These are phyloP conservation scores for Madoqua kirkii DNA, from an alignment of 2,113 vertebrate species.

Conservation along the genomic window DNA sequence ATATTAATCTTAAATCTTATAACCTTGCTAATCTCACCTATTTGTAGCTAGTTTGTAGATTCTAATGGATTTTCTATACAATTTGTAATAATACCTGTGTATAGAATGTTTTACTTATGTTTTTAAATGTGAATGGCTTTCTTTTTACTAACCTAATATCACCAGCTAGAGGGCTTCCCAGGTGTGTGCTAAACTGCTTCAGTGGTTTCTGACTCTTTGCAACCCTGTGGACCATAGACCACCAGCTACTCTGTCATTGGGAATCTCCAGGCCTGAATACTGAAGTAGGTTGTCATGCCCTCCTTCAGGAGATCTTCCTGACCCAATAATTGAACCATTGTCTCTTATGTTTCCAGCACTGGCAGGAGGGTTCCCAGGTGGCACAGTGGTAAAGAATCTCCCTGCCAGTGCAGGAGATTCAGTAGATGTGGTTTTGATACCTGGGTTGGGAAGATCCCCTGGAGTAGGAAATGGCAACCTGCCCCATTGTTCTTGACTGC, in stretches of 20 bases:
- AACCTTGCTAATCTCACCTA: not conserved
- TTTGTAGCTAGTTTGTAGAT: not conserved
- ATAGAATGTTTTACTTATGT: not conserved
- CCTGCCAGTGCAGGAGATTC: not conserved
- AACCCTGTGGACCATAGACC: not conserved
- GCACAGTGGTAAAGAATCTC: not conserved
- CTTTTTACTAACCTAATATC: not conserved
- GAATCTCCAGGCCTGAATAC: not conserved
- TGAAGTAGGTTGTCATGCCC: not conserved
- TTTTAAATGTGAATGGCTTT: not conserved
- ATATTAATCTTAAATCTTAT: not conserved
- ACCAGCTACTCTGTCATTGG: not conserved
- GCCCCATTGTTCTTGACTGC: not conserved
- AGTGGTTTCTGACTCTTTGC: not conserved
- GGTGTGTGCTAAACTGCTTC: not conserved
- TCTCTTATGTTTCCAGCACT: not conserved
- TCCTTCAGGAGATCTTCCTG: not conserved
- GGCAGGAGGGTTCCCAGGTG: not conserved
- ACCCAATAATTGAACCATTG: not conserved
- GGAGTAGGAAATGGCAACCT: not conserved
- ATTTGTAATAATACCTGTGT: not conserved
- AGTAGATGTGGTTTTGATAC: too few relatives aligned
- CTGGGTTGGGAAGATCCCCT: not conserved
- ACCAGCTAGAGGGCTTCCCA: not conserved
- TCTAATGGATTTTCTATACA: not conserved